Evolutionary conservation across 2,113 vertebrate genomes (phyloP).

Genomic region (Daboia siamensis): DNA sequence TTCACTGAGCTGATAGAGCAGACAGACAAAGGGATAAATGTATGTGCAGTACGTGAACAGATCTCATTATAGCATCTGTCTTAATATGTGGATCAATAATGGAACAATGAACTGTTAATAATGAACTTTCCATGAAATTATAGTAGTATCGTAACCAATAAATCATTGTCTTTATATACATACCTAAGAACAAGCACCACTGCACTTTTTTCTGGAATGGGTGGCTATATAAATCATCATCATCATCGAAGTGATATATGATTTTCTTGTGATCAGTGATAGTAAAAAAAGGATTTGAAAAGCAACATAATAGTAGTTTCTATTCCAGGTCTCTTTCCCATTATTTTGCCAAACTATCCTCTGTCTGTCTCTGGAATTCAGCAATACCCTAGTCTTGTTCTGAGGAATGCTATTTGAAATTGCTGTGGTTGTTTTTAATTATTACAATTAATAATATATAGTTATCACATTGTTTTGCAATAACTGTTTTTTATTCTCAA

Average conservation of each 20-base stretch:
- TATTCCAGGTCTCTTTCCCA: not conserved
- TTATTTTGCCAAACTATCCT: not conserved
- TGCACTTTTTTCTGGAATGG: not conserved
- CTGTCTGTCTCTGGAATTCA: not conserved
- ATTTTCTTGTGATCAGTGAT: not conserved
- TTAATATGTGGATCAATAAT: not conserved
- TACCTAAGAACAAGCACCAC: not conserved
- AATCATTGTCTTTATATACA: not conserved
- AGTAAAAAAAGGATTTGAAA: not conserved
- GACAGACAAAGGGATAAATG: not conserved
- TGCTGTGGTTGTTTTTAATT: not conserved
- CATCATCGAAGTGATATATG: not conserved
- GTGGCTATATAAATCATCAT: not conserved
- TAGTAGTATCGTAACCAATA: not conserved
- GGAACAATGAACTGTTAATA: not conserved
- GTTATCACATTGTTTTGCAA: not conserved
- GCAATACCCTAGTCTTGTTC: not conserved
- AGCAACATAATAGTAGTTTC: not conserved
- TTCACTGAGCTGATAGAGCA: not conserved
- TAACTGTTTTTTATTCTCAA: not conserved
- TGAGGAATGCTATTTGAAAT: not conserved
- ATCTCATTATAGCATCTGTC: not conserved
- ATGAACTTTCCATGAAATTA: not conserved
- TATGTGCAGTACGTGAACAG: not conserved
- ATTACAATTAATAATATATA: not conserved